A percentile compares a stretch with the other conserved stretches of the same genome.
phyloP scores from a whole-genome alignment of 2,888 invertebrate genomes.

The Gastracanthus pulcherrimus region DNA sequence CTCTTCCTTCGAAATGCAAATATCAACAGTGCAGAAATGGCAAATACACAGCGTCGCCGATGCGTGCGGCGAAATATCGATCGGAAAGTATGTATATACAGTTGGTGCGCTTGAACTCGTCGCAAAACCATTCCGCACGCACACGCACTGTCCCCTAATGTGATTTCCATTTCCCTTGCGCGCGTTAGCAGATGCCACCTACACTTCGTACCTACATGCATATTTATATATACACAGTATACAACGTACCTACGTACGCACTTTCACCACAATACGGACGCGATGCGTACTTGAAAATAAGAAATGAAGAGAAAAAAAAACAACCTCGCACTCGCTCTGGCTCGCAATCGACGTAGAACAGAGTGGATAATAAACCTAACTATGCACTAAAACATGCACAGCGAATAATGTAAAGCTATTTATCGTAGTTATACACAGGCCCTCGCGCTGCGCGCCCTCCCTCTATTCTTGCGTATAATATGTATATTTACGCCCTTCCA shows the following conservation, averaged over 20 bases:
- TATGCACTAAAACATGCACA: constrained; percentile 77
- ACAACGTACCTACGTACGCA: constrained; percentile 22
- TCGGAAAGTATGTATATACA: background rate
- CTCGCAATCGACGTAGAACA: constrained; percentile 21
- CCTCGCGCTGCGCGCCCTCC: background rate
- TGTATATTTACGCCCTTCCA: background rate
- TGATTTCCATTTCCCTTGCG: constrained; percentile 3
- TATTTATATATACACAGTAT: background rate
- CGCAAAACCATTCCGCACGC: background rate
- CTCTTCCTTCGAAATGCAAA: background rate
- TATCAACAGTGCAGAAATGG: background rate
- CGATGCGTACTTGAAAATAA: constrained; percentile 21
- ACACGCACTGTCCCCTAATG: background rate
- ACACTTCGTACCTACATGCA: background rate
- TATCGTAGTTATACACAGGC: background rate
- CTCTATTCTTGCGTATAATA: background rate
- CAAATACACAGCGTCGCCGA: background rate
- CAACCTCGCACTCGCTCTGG: background rate
- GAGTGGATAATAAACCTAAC: constrained; percentile 62
- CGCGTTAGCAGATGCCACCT: too few relatives aligned
- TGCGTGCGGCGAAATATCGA: background rate
- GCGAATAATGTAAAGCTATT: constrained; percentile 40
- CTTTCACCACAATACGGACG: constrained; percentile 14
- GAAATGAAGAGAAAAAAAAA: background rate
- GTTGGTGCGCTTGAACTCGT: background rate